A percentile compares a stretch with the other conserved stretches of the same genome.
phyloP scores from a whole-genome alignment of 2,888 invertebrate genomes.

The Ormyrus rosae region DNA sequence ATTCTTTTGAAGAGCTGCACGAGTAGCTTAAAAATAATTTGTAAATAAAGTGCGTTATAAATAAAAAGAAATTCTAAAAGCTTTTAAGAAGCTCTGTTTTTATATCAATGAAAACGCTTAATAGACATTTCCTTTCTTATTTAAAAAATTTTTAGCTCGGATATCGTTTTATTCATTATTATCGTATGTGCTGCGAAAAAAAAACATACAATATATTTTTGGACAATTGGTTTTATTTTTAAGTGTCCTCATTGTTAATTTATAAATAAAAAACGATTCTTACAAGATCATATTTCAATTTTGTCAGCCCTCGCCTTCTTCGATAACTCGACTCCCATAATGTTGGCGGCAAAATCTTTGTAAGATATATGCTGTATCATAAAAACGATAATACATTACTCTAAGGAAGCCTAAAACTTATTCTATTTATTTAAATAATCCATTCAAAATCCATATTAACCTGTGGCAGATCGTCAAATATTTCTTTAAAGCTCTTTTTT shows the following conservation, averaged over 20 bases:
- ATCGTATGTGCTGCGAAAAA: conserved; percentile 14
- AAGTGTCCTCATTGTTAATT: conserved; percentile 30
- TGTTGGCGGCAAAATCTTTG: conserved; percentile 68
- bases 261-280: conserved; percentile 20
- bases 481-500: neutral
- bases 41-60: conserved; percentile 18
- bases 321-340: conserved; percentile 65
- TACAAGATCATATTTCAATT: conserved; percentile 9
- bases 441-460: neutral
- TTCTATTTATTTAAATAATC: conserved; percentile 40
- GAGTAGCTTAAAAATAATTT: conserved; percentile 9
- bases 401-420: conserved; percentile 57
- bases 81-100: conserved; percentile 39
- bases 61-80: neutral
- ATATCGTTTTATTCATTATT: conserved; percentile 29
- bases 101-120: conserved; percentile 38
- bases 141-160: conserved; percentile 23
- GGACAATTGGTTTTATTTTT: conserved; percentile 14
- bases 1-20: no score
- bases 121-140: conserved; percentile 12
- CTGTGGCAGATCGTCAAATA: neutral
- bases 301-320: conserved; percentile 44
- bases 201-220: conserved; percentile 32
- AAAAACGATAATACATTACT: conserved; percentile 68
- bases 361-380: conserved; percentile 72